Base-by-base conservation (phyloP, 1,140 invertebrate genomes). In the Hyles vespertilio region DNA sequence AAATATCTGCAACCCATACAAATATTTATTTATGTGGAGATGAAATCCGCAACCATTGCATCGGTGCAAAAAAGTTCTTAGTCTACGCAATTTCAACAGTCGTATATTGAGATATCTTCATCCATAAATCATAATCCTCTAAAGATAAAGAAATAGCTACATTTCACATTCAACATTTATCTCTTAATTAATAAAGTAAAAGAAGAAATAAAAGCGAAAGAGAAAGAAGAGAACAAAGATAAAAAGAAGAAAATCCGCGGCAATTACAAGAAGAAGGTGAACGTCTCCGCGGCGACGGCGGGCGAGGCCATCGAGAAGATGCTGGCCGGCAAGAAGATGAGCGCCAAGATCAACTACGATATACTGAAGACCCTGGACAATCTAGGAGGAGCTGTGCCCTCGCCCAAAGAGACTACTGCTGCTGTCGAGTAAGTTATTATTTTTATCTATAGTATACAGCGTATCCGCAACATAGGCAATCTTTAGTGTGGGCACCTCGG, bases 281-380 rank as follows among this genome's bases (percentile, higher is more conserved):
- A 40, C 74, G 77, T 91, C 63, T 90, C 81, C 76, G 89, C 96
- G 0, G 95, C 93, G 60, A 95, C 93, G n/a, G 96, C 96, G 10
- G 94, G 94, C 2, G 97, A 98, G 89, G 97, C 97, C 0, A 97
- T 98, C 34, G 96, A 97, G 76, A 98, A 97, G 84, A 97, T 99
- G 93, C 84, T 99, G 5, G 94, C 97, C 69, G 97, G 98, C 72
- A 98, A 98, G 83, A 96, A 96, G 79, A 95, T 99, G 59, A 99
- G 98, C 0, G 94, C 93, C 4, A 99, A 99, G 92, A 98, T 99
- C 40, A 98, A 99, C 87, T 99, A 99, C 78, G 98, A 99, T 71
- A 98, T 99, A 12, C 88, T 99, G 9, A 97, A 96, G 74, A 96
- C 93, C 76, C 87, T 98, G 65, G 93, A 93, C 44, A 76, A 84